Conservation (phyloP, 2,113 vertebrate species). For the Burhinus bistriatus region DNA sequence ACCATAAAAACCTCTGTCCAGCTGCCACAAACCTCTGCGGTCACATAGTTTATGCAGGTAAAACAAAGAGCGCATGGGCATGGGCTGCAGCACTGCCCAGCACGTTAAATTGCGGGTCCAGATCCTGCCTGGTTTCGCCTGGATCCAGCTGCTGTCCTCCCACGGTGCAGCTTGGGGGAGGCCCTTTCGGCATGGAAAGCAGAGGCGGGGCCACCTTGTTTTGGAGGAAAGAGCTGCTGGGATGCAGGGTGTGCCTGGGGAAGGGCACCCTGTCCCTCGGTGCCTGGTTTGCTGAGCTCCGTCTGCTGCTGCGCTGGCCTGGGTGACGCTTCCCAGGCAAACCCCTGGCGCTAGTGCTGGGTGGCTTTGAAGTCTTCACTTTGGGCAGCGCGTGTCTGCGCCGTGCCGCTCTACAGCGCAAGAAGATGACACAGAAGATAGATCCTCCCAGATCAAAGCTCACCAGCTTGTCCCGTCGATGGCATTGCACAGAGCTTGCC, state of each 20-base stretch:
- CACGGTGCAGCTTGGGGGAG: neutral
- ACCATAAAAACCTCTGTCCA: neutral
- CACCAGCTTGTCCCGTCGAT: neutral
- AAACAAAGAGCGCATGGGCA: neutral
- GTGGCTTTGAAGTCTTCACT: neutral
- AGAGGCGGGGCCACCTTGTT: neutral
- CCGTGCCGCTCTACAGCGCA: accelerated
- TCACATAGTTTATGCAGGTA: neutral
- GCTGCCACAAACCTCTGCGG: neutral
- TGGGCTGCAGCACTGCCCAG: neutral
- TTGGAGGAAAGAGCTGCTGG: neutral
- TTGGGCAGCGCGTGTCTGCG: neutral
- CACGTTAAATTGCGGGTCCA: neutral
- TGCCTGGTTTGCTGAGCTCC: neutral
- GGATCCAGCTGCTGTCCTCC: neutral
- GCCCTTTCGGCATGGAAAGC: neutral
- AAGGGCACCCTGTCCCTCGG: accelerated
- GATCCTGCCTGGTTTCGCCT: accelerated
- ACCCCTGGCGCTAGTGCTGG: neutral
- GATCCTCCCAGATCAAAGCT: neutral
- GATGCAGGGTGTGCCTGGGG: neutral
- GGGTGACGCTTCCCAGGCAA: neutral
- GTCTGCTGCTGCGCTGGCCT: accelerated
- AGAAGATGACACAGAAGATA: neutral
- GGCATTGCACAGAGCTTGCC: neutral